phyloP scores from a whole-genome alignment of 2,113 vertebrate genomes.

The Tyto alba region DNA sequence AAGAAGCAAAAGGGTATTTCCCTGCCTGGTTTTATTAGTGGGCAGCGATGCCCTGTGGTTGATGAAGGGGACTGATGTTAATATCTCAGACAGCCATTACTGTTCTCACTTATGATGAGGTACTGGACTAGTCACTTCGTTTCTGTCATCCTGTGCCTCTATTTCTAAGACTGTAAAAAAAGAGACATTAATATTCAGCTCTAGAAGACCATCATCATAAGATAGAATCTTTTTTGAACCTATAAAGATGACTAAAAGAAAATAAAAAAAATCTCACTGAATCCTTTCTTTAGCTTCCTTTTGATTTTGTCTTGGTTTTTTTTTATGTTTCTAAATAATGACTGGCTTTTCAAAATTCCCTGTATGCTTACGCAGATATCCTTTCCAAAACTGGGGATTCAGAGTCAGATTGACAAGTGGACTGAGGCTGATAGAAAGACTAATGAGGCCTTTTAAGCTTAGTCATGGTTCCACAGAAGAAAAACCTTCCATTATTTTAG shows the following conservation, averaged over 20 bases:
- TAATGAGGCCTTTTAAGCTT: not conserved
- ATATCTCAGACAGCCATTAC: not conserved
- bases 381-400: not conserved
- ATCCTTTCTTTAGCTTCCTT: not conserved
- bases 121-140: not conserved
- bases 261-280: not conserved
- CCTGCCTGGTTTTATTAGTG: not conserved
- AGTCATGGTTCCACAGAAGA: not conserved
- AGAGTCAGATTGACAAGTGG: not conserved
- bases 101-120: not conserved
- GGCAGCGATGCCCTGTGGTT: not conserved
- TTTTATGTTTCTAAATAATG: not conserved
- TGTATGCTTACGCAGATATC: fast-evolving
- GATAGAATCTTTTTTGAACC: not conserved
- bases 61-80: not conserved
- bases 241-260: not conserved
- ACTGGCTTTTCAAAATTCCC: not conserved
- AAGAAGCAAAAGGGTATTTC: not conserved
- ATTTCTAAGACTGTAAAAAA: not conserved
- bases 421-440: not conserved
- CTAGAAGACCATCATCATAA: not conserved
- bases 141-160: not conserved
- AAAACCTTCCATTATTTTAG: not conserved
- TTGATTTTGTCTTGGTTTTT: not conserved
- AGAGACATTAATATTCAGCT: not conserved